A percentile compares a stretch with the other conserved stretches of the same genome.
Conservation (phyloP, 2,797 vertebrate genomes). For the Brachyalestes nurse region DNA sequence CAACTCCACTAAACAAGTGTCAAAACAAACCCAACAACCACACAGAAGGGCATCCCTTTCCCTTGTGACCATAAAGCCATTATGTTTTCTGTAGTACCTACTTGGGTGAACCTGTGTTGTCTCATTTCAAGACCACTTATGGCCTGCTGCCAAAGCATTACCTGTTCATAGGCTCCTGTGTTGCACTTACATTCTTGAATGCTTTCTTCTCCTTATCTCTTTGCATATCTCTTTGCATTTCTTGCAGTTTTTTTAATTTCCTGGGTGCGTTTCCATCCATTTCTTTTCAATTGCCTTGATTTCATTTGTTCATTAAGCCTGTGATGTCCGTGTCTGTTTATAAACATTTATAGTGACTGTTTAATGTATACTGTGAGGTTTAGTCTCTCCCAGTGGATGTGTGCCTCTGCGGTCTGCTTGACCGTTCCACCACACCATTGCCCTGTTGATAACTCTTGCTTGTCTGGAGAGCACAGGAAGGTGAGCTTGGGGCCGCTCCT, state of each 20-base stretch:
- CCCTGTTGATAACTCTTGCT: constrained; percentile 48
- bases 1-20: constrained; percentile 52
- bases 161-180: background rate
- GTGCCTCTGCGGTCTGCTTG: constrained; percentile 37
- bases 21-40: constrained; percentile 46
- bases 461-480: constrained; percentile 75
- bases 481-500: constrained; percentile 54
- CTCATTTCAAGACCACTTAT: background rate
- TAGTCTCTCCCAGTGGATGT: background rate
- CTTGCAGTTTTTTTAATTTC: background rate
- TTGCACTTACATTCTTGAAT: background rate
- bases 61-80: constrained; percentile 21
- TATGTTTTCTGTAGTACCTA: background rate
- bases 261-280: background rate
- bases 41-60: constrained; percentile 25
- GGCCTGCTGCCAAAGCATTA: background rate
- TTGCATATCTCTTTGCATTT: background rate
- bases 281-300: background rate
- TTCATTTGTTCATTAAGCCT: background rate
- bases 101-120: background rate
- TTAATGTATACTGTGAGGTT: constrained; percentile 25
- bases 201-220: background rate
- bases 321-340: background rate
- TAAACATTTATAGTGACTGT: background rate
- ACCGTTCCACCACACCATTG: constrained; percentile 44